phyloP scores from a whole-genome alignment of 2,113 vertebrate genomes.

The Empidonax alnorum region DNA sequence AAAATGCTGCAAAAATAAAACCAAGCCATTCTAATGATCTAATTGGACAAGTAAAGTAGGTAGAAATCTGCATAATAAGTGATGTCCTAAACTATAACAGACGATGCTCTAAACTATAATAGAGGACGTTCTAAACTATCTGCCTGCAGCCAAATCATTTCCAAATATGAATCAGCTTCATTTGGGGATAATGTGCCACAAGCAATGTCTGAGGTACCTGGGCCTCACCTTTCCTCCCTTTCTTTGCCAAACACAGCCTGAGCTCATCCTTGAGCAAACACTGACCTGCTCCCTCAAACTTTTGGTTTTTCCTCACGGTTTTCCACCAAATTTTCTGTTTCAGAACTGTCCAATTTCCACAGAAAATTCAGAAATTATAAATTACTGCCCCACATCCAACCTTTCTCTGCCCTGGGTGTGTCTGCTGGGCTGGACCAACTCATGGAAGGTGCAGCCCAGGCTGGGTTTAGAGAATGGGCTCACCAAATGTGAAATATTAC shows the following conservation, averaged over 20 bases:
- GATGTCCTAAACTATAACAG: not conserved
- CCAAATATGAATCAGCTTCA: constrained; percentile 3
- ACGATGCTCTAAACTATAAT: not conserved
- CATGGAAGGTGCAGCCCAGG: not conserved
- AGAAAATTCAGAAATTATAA: not conserved
- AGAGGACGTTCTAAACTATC: not conserved
- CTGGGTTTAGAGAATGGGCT: not conserved
- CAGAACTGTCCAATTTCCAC: fast-evolving
- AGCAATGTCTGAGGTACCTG: not conserved
- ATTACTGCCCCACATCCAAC: too few species aligned
- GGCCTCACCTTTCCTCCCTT: not conserved
- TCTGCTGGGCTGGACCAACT: not conserved
- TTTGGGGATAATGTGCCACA: not conserved
- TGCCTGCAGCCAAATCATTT: constrained; percentile 39
- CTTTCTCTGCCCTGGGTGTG: not conserved
- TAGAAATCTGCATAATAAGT: constrained; percentile 18
- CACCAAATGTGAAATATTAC: not conserved
- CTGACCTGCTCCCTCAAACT: not conserved
- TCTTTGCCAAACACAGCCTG: not conserved
- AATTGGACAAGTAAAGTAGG: constrained; percentile 23
- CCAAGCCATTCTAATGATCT: not conserved
- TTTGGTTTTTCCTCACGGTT: not conserved
- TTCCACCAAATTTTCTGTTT: not conserved
- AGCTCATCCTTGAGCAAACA: not conserved
- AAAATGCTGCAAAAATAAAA: not conserved